Conservation (phyloP, 2,797 vertebrate species). For the Danio choprae region DNA sequence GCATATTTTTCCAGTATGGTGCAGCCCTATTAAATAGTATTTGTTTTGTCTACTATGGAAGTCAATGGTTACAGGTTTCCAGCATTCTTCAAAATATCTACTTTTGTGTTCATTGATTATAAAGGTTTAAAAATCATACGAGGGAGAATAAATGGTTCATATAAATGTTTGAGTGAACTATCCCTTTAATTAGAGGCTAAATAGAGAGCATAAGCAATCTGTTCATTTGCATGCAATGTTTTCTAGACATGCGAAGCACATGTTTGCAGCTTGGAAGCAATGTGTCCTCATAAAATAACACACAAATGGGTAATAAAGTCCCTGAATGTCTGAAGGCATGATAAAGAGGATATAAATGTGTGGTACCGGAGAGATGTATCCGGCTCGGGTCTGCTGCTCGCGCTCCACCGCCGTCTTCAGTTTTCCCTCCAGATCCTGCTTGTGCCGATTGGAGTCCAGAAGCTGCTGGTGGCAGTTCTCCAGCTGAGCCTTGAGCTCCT, state of each 20-base stretch:
- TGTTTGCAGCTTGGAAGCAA: slow-evolving; percentile 67
- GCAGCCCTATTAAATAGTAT: too few relatives aligned
- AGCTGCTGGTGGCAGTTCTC: slow-evolving; percentile 82
- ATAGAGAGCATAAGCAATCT: slow-evolving; percentile 51
- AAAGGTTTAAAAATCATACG: too few relatives aligned
- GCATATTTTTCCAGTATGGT: too few relatives aligned
- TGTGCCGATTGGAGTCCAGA: slow-evolving; percentile 79
- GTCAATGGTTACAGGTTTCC: too few relatives aligned
- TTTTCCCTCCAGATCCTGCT: slow-evolving; percentile 80
- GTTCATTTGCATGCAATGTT: slow-evolving; percentile 78
- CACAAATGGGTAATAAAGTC: slow-evolving; percentile 72
- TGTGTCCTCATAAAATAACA: slow-evolving; percentile 73
- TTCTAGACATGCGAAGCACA: slow-evolving; percentile 78
- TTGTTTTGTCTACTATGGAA: too few relatives aligned
- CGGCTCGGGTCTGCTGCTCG: slow-evolving; percentile 77
- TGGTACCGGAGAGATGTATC: slow-evolving; percentile 85
- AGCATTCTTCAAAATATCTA: too few relatives aligned
- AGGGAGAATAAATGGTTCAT: too few relatives aligned
- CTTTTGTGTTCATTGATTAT: too few relatives aligned
- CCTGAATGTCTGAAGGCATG: slow-evolving; percentile 47
- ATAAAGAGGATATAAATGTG: slow-evolving; percentile 1
- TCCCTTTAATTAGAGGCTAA: slow-evolving; percentile 59
- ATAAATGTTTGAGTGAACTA: too few relatives aligned
- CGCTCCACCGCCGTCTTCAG: slow-evolving; percentile 77
- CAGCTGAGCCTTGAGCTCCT: slow-evolving; percentile 81